Evolutionary conservation across 2,797 vertebrate species (phyloP).

Genomic region (Poeciliopsis infans): DNA sequence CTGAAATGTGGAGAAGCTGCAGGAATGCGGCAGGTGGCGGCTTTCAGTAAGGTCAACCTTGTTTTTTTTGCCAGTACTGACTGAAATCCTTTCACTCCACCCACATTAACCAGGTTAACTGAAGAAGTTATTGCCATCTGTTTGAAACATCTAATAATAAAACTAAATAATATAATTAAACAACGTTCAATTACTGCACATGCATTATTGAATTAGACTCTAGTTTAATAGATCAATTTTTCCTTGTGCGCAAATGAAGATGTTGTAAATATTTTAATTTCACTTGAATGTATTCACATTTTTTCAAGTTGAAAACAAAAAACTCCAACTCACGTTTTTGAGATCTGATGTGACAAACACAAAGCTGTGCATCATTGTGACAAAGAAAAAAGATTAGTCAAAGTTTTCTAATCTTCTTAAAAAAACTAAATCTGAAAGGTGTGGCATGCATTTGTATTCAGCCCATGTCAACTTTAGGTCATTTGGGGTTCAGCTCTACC

Average conservation of each 20-base stretch:
- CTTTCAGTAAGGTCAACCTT: not conserved
- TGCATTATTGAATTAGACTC: not conserved
- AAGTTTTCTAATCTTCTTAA: not conserved
- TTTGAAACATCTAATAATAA: slow-evolving; percentile 4
- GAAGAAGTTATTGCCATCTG: slow-evolving; percentile 11
- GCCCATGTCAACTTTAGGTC: not conserved
- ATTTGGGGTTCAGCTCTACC: not conserved
- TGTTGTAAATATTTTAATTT: not conserved
- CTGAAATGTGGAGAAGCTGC: not conserved
- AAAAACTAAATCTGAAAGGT: not conserved
- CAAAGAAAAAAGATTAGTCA: not conserved
- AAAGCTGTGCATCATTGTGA: not conserved
- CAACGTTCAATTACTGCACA: not conserved
- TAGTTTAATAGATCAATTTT: not conserved
- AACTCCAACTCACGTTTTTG: not conserved
- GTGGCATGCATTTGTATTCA: not conserved
- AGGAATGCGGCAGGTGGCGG: slow-evolving; percentile 12
- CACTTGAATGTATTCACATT: not conserved
- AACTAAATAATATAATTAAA: not conserved
- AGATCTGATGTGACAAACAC: not conserved
- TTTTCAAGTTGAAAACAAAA: not conserved
- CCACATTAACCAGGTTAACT: slow-evolving; percentile 6
- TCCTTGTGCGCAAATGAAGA: not conserved
- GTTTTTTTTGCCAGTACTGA: not conserved
- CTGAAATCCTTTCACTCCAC: slow-evolving; percentile 9